Evolutionary conservation across 1,140 invertebrate genomes (phyloP).

Genomic region (Helicoverpa armigera): DNA sequence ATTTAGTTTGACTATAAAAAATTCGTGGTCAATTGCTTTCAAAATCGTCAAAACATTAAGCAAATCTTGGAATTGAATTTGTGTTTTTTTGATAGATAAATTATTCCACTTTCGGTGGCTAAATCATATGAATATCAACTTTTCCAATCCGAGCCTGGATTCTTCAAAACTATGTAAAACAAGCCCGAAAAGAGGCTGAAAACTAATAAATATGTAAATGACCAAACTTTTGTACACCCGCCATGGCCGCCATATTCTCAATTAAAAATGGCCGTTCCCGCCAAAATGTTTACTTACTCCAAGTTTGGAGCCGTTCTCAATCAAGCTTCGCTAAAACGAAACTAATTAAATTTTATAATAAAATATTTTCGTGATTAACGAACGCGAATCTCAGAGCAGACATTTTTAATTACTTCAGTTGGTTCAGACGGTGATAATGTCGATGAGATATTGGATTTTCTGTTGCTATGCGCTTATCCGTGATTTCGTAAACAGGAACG

Average conservation of each 20-base stretch:
- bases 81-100: no score
- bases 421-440: no score
- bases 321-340: neutral
- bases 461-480: no score
- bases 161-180: conserved; percentile 4
- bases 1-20: neutral
- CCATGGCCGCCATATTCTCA: conserved; percentile 7
- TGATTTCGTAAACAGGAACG: no score
- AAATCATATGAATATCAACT: no score
- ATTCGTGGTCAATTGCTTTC: neutral
- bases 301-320: neutral
- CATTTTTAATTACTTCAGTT: no score
- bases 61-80: no score
- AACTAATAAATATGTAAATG: conserved; percentile 18
- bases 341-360: neutral
- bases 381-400: no score
- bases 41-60: no score
- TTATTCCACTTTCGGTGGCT: neutral
- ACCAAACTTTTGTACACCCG: neutral
- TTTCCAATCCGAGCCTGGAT: no score
- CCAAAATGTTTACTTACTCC: conserved; percentile 9
- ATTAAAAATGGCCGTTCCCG: conserved; percentile 17
- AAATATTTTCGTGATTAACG: neutral
- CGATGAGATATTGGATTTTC: no score
- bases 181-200: neutral